Base-by-base conservation (phyloP, 2,888 invertebrate genomes). In the Trichacis sp. region DNA sequence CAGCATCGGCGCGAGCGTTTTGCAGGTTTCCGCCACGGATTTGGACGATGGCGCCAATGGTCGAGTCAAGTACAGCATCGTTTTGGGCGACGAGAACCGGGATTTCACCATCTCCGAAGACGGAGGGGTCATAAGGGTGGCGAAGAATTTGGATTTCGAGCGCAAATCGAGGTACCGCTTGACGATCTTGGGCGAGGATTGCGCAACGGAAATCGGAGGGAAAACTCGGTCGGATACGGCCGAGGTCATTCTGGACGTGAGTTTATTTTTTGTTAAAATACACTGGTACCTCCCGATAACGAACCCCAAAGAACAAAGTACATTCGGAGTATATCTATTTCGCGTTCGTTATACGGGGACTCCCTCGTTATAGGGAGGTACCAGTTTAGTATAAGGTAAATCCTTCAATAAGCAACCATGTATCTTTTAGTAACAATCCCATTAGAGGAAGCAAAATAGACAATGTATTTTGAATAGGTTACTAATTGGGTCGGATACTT, bases 31-130 rank as follows among this genome's bases (percentile, higher is more conserved):
- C 1, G 95, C 95, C 11, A 95, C 93, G 6, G 96, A 96, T 83
- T 89, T 93, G 71, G 94, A 96, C 84, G 93, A 93, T 79, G 95
- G 93, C 45, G 87, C 90, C 30, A 97, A 97, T 85, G 96, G 95
- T n/a, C 90, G 95, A 71, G 93, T 97, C 3, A 90, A 96, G 49
- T 98, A 95, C 86, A 93, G 94, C 36, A 96, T 97, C 72, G 90
- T 92, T 24, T 89, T 90, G 19, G 97, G 97, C 3, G 97, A 97
- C 85, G 91, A 92, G 61, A 96, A 95, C 84, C 89, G 94, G 66
- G 96, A 96, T 85, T 95, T 96, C 80, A 93, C 92, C 80, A 95
- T 97, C 68, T 93, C 94, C 68, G 96, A 97, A 85, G 95, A 96
- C 81, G 92, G 93, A 5, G 97, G 97, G 0, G 90, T 95, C 38